These are phyloP conservation scores for Alosa alosa DNA, from an alignment of 2,113 vertebrate genomes.

Conservation along the genomic window DNA sequence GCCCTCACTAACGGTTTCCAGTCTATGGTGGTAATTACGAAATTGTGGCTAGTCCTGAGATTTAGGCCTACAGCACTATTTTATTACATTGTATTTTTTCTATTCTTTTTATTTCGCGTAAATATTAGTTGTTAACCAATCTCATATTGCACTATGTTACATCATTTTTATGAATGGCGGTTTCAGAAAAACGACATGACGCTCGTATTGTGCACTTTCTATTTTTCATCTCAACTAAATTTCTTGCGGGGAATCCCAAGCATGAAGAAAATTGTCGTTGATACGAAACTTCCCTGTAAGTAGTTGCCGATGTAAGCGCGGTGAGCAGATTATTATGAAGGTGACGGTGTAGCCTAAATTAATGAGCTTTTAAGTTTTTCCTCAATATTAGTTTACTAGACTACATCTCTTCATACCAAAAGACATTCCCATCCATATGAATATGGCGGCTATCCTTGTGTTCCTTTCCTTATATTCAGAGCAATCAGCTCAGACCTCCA, in stretches of 20 bases:
- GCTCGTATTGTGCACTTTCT: background rate
- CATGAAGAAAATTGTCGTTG: background rate
- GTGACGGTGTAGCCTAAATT: too few species aligned
- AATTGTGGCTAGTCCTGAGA: too few species aligned
- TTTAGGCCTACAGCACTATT: too few species aligned
- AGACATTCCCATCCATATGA: background rate
- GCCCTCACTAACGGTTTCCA: too few species aligned
- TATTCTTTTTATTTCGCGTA: background rate
- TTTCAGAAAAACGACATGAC: background rate
- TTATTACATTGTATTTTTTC: too few species aligned
- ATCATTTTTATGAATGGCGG: background rate
- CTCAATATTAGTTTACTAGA: background rate
- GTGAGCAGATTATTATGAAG: too few species aligned
- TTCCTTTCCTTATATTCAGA: too few species aligned
- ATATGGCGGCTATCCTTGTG: background rate
- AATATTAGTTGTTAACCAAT: background rate
- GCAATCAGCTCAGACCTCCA: too few species aligned
- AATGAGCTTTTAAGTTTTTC: too few species aligned
- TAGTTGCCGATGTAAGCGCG: too few species aligned
- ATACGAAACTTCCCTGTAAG: background rate
- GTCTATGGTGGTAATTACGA: too few species aligned
- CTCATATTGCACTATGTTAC: background rate
- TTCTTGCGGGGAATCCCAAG: background rate
- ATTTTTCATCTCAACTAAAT: background rate
- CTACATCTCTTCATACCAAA: background rate